These are phyloP conservation scores for Mesorhabditis spiculigera DNA, from an alignment of 2,888 invertebrate species.

Conservation along the genomic window DNA sequence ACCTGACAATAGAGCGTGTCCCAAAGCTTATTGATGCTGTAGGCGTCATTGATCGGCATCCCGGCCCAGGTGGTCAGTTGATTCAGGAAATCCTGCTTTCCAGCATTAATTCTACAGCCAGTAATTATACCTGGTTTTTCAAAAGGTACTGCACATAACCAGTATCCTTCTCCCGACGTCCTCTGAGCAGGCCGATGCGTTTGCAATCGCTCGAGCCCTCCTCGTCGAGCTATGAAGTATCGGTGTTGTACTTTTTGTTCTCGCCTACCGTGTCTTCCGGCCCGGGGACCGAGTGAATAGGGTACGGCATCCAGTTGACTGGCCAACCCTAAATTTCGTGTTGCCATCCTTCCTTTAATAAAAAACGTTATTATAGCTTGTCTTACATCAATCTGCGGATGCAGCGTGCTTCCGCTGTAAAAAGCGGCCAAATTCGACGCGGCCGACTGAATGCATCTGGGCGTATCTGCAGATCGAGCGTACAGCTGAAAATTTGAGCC, in stretches of 20 bases:
- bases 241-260: too few species aligned
- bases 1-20: background rate
- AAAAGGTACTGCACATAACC: background rate
- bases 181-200: background rate
- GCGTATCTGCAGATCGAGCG: slow-evolving; percentile 5
- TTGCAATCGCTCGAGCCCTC: background rate
- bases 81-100: background rate
- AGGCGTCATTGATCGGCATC: background rate
- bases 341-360: background rate
- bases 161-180: background rate
- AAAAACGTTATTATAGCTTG: background rate
- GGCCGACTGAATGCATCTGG: slow-evolving; percentile 5
- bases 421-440: background rate
- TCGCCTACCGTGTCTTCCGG: background rate
- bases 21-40: background rate
- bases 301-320: background rate
- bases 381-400: background rate
- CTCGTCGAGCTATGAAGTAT: background rate
- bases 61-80: background rate
- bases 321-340: background rate
- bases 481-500: slow-evolving; percentile 1
- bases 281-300: background rate
- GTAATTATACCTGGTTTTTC: background rate
- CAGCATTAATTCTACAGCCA: too few species aligned
- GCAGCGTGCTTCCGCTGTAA: background rate